Evolutionary conservation across 2,113 vertebrate genomes (phyloP), one percentile per base, ranked within the genome.

Genomic region (Oophaga pumilio): DNA sequence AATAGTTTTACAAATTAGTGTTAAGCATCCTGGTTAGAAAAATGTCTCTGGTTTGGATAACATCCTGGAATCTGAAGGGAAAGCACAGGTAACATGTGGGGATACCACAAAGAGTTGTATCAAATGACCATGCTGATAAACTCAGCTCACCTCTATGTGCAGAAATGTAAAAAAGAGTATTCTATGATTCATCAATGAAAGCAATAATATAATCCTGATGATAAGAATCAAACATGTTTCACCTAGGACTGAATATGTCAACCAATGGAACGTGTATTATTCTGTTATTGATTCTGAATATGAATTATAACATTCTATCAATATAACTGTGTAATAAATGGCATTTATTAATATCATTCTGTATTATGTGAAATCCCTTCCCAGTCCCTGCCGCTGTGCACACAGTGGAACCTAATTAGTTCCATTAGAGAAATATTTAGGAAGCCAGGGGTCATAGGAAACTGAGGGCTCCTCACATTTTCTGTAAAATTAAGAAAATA

Each of bases 401-500:
- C 22, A 57, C 11, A 56, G 20, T 14, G 53, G 53, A n/a, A 76
- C 68, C 74, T 12, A 78, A 86, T 86, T 77, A 66, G 33, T 86
- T 86, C 59, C 84, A 78, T 66, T 86, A 77, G 22, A 60, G 13
- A 85, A 77, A 49, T 86, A 59, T 86, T 86, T 78, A 8, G n/a
- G 62, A 66, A 78, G 84, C 24, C 74, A 86, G 28, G 43, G 84
- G 84, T 86, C 73, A 86, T 8, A 11, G 22, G 84, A 68, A 86
- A 66, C 52, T 78, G 43, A 85, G 53, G 74, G 59, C 59, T 66
- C 59, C 9, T 53, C 49, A 86, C 28, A 77, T 77, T 66, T 13
- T 78, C 43, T 33, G 69, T 33, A 78, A 86, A 76, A 86, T 86
- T 24, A 78, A 77, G 84, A 77, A 66, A 86, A 76, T 86, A 86